Evolutionary conservation across 2,888 invertebrate species (phyloP), one percentile per base, ranked within the genome.

Genomic region (Acrobeloides nanus): DNA sequence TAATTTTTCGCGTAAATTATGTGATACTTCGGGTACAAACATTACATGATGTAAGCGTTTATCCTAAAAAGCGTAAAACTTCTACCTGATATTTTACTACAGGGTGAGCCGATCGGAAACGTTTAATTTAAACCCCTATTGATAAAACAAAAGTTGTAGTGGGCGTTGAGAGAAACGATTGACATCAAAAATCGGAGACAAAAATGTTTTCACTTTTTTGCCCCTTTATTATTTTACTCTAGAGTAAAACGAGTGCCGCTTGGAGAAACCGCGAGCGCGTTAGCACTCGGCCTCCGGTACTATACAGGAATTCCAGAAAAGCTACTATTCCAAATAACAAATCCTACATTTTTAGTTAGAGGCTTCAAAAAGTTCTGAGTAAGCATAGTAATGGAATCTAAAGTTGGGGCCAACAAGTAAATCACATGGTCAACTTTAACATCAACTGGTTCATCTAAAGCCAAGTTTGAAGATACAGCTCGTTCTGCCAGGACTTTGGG

Each of bases 11-110:
- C 29, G 34, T 15, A 48, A 52, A 4, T 41, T 43, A 32, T 31
- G 57, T n/a, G 39, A 34, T 4, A 40, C 38, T 27, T 58, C 57
- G 10, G 57, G 57, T 17, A 56, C 45, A 27, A 54, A 55, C 24
- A 51, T 38, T 4, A 55, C 32, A 27, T 56, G 55, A 25, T 57
- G 55, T 18, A 29, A 25, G 17, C 38, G 38, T n/a, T 34, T 40
- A 12, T 56, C 53, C 56, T 56, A 23, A 27, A 51, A 29, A 46
- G 10, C 3, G n/a, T 25, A 24, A n/a, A n/a, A 21, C n/a, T 27
- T 20, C 4, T 10, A 3, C n/a, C 5, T 20, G 10, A 17, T 17
- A 21, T 48, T 48, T 5, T 15, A 6, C 2, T 47, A 18, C 17
- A n/a, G n/a, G n/a, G n/a, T n/a, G n/a, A n/a, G n/a, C n/a, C n/a